A percentile compares a stretch with the other conserved stretches of the same genome.
These are phyloP conservation scores for Hippocampus zosterae DNA, from an alignment of 2,113 vertebrate species.

Conservation along the genomic window DNA sequence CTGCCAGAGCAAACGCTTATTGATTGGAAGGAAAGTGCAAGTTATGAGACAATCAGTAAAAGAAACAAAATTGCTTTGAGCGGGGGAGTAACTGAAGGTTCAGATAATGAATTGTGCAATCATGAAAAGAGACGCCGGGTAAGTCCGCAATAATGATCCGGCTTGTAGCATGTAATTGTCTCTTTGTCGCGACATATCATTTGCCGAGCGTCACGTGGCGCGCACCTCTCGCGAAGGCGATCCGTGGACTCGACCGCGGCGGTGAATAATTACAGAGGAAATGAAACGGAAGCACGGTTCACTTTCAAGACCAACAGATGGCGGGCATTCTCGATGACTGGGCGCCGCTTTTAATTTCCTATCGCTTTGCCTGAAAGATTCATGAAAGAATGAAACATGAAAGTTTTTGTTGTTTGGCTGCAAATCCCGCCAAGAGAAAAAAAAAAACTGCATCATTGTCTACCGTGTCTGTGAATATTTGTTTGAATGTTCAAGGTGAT, in stretches of 20 bases:
- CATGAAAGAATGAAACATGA: too few species aligned
- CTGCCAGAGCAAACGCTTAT: conserved; percentile 74
- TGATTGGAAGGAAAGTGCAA: conserved; percentile 64
- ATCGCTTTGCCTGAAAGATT: not conserved
- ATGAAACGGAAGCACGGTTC: conserved; percentile 24
- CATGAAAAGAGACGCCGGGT: conserved; percentile 36
- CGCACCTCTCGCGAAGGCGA: conserved; percentile 9
- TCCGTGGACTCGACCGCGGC: not conserved
- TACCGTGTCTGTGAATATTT: conserved; percentile 31
- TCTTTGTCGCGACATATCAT: conserved; percentile 42
- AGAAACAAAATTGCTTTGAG: conserved; percentile 58
- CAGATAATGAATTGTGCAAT: conserved; percentile 38
- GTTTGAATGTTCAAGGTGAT: conserved; percentile 30
- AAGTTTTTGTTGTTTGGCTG: conserved; percentile 8
- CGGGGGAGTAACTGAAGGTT: conserved; percentile 52
- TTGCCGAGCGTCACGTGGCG: conserved; percentile 9
- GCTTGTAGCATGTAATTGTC: conserved; percentile 40
- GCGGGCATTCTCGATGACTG: conserved; percentile 19
- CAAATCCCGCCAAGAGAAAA: conserved; percentile 21
- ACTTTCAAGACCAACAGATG: conserved; percentile 8
- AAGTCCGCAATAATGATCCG: conserved; percentile 43
- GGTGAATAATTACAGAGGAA: conserved; percentile 20
- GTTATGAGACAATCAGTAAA: conserved; percentile 56
- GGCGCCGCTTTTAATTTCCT: conserved; percentile 12
- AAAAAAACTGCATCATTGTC: conserved; percentile 23